Percentiles rank a stretch among this genome's conserved stretches.
These are phyloP conservation scores for Aptenodytes patagonicus DNA, from an alignment of 2,113 vertebrate species.

Conservation along the genomic window DNA sequence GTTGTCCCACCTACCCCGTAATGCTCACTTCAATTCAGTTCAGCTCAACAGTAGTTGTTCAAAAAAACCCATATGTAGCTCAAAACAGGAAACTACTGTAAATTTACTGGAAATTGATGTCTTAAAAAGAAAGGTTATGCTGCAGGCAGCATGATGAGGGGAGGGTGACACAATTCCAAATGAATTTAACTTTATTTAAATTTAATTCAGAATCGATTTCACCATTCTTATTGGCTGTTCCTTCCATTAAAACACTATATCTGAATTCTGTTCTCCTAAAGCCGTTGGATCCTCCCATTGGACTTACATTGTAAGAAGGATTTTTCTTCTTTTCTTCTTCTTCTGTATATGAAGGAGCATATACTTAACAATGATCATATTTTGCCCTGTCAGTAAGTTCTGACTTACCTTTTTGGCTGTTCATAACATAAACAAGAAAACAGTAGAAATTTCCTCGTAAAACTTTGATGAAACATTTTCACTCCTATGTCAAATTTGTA, in stretches of 20 bases:
- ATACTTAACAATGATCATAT: neutral
- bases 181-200: neutral
- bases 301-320: neutral
- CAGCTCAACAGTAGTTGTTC: neutral
- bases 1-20: neutral
- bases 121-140: neutral
- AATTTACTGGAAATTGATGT: neutral
- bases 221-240: neutral
- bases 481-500: neutral
- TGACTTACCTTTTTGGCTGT: neutral
- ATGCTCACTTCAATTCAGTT: neutral
- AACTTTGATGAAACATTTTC: neutral
- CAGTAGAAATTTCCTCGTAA: neutral
- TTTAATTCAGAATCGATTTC: neutral
- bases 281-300: neutral
- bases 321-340: neutral
- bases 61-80: neutral
- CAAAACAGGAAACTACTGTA: neutral
- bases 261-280: neutral
- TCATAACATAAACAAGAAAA: neutral
- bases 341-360: neutral
- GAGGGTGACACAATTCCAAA: neutral
- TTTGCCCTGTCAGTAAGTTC: neutral
- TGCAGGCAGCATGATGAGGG: neutral
- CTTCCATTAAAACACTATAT: neutral